Evolutionary conservation across 2,888 invertebrate species (phyloP).

Genomic region (Limnephilus rhombicus): DNA sequence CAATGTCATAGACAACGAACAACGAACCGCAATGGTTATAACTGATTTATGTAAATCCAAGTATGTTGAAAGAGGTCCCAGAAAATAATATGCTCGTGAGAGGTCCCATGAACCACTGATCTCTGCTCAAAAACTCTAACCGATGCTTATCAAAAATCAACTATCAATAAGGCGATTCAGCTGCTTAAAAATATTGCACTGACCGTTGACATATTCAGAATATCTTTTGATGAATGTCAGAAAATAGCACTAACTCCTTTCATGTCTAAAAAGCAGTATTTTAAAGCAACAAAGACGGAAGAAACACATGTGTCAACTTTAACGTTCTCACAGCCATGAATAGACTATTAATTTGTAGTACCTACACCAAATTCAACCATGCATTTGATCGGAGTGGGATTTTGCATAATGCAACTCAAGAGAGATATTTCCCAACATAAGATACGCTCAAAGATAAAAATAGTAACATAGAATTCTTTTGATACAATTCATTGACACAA

Average conservation of each 20-base stretch:
- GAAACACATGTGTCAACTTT: not conserved
- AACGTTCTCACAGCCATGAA: not conserved
- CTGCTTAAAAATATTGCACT: not conserved
- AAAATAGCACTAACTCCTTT: not conserved
- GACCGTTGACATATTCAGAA: not conserved
- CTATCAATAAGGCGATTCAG: not conserved
- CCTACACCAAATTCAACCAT: not conserved
- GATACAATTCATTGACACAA: slow-evolving; percentile 1
- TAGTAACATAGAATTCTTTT: not conserved
- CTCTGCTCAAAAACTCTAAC: not conserved
- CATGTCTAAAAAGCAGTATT: not conserved
- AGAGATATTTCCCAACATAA: not conserved
- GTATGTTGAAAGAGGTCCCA: not conserved
- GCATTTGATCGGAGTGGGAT: not conserved
- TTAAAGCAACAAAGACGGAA: not conserved
- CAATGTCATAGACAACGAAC: too few relatives aligned
- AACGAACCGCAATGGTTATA: too few relatives aligned
- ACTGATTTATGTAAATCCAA: not conserved
- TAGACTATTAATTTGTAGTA: not conserved
- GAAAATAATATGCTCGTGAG: not conserved
- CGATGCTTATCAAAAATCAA: not conserved
- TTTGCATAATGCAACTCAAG: not conserved
- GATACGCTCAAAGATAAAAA: not conserved
- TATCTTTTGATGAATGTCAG: not conserved
- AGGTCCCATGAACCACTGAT: not conserved